phyloP scores from a whole-genome alignment of 1,140 invertebrate species.

The Drosophila malerkotliana region DNA sequence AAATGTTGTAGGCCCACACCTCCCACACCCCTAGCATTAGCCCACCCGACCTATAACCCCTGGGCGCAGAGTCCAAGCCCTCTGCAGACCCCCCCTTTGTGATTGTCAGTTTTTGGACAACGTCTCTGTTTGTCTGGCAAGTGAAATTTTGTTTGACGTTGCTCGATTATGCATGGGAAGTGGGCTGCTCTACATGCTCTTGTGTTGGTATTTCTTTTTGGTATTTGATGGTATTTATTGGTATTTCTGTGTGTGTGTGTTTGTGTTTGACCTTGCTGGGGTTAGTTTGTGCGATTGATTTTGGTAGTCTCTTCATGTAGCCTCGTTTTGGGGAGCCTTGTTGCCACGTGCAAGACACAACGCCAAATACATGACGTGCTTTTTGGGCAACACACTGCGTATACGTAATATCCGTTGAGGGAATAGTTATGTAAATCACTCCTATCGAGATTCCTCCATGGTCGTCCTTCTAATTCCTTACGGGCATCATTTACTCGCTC shows the following conservation, averaged over 20 bases:
- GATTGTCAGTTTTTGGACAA: constrained; percentile 55
- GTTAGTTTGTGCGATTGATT: constrained; percentile 65
- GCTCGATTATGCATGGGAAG: constrained; percentile 47
- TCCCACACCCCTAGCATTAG: background rate
- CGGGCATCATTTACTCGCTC: background rate
- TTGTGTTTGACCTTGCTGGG: constrained; percentile 34
- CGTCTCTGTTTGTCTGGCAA: constrained; percentile 54
- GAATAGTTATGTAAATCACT: constrained; percentile 45
- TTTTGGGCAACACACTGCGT: constrained; percentile 19
- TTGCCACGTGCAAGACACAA: constrained; percentile 45
- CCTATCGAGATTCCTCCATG: constrained; percentile 12
- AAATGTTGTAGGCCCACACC: constrained; percentile 31
- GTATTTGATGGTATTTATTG: no score
- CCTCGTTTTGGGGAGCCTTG: constrained; percentile 12
- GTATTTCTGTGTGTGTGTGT: background rate
- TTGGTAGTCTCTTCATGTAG: background rate
- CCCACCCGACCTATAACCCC: background rate
- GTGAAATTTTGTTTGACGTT: constrained; percentile 62
- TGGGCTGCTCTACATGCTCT: constrained; percentile 1
- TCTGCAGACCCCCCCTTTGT: background rate
- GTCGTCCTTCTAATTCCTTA: background rate
- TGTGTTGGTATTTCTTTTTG: background rate
- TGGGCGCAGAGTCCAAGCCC: no score
- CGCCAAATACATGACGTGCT: background rate
- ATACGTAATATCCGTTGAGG: constrained; percentile 36